These are phyloP conservation scores for Meganola albula DNA, from an alignment of 2,888 invertebrate genomes.

Conservation along the genomic window DNA sequence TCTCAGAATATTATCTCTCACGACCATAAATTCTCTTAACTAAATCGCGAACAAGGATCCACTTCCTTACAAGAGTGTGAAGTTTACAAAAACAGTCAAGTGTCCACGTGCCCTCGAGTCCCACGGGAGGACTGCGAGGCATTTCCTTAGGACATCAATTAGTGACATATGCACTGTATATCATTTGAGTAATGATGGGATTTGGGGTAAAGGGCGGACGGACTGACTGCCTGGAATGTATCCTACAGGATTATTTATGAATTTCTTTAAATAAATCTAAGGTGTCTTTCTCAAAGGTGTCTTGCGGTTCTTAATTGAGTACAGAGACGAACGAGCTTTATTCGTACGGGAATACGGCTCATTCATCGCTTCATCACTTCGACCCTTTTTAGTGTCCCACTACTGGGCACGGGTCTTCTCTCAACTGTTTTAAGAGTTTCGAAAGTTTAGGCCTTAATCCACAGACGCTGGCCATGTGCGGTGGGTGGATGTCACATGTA, in stretches of 20 bases:
- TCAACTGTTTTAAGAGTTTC: no score
- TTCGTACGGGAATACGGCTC: no score
- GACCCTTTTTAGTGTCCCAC: no score
- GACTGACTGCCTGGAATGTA: conserved; percentile 5
- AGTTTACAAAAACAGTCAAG: conserved; percentile 48
- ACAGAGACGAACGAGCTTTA: no score
- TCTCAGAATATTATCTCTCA: no score
- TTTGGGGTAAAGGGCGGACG: conserved; percentile 25
- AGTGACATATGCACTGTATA: conserved; percentile 37
- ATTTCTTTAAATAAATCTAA: background rate
- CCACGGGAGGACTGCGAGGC: conserved; percentile 56
- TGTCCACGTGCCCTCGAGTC: conserved; percentile 56
- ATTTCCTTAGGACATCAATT: conserved; percentile 48
- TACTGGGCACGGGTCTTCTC: no score
- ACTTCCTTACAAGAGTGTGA: conserved; percentile 42
- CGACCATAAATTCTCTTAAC: conserved; percentile 1
- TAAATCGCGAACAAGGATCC: conserved; percentile 39
- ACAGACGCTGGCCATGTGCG: no score
- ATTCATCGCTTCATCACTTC: no score
- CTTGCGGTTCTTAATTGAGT: background rate
- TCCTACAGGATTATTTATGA: background rate
- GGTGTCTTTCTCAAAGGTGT: background rate
- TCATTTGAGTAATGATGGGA: conserved; percentile 26
- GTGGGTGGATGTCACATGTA: no score
- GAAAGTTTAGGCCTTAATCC: no score